A percentile compares a stretch with the other conserved stretches of the same genome.
phyloP scores from a whole-genome alignment of 2,888 invertebrate genomes.

The Temnothorax ravouxi region DNA sequence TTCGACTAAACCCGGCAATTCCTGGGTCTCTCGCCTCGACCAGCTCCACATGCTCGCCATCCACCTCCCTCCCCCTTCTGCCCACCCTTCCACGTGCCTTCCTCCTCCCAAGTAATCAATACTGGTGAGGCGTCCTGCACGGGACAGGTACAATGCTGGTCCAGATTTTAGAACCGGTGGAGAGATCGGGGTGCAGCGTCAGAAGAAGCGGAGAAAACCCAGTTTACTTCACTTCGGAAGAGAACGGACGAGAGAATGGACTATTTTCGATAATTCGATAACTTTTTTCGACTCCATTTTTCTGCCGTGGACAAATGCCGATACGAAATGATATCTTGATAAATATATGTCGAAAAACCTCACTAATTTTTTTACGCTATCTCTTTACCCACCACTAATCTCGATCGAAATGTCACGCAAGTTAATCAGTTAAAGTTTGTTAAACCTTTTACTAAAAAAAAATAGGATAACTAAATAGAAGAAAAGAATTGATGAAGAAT shows the following conservation, averaged over 20 bases:
- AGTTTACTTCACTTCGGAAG: not conserved
- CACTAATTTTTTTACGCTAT: not conserved
- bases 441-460: not conserved
- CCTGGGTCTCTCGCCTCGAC: constrained; percentile 51
- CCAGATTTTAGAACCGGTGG: constrained; percentile 68
- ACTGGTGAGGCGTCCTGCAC: constrained; percentile 78
- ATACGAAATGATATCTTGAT: not conserved
- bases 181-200: not conserved
- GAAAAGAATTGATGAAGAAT: not conserved
- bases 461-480: not conserved
- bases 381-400: not conserved
- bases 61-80: constrained; percentile 31
- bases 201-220: constrained; percentile 14
- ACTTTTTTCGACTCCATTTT: not conserved
- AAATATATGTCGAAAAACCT: not conserved
- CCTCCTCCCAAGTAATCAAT: constrained; percentile 80
- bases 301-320: not conserved
- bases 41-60: constrained; percentile 66
- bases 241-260: not conserved
- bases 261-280: not conserved
- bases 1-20: constrained; percentile 37
- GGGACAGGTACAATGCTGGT: constrained; percentile 77
- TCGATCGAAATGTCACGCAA: not conserved
- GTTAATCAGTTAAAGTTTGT: not conserved
- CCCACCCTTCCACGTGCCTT: constrained; percentile 67